Conservation (phyloP, 1,140 invertebrate genomes). For the Aporrectodea caliginosa region DNA sequence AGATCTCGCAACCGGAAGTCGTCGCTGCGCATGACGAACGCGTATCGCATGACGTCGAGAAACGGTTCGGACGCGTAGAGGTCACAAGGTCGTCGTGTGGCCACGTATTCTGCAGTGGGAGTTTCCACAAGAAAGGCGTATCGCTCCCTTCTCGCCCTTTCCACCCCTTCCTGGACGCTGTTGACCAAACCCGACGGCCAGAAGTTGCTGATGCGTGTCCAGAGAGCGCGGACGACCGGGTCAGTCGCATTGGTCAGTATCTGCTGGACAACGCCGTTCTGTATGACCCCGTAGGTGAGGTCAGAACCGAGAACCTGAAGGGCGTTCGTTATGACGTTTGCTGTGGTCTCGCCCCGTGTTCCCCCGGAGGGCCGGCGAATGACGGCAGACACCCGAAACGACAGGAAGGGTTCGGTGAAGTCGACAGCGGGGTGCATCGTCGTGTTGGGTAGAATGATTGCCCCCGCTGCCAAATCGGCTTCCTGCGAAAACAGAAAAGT, state of each 20-base stretch:
- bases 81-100: constrained; percentile 37
- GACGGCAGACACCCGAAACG: constrained; percentile 24
- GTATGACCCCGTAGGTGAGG: constrained; percentile 18
- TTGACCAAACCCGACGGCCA: constrained; percentile 30
- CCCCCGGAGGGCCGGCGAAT: neutral
- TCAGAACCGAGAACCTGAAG: constrained; percentile 10
- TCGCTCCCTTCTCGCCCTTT: constrained; percentile 27
- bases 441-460: constrained; percentile 17
- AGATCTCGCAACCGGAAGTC: neutral
- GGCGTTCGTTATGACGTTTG: neutral
- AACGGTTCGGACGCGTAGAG: constrained; percentile 31
- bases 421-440: constrained; percentile 11
- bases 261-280: constrained; percentile 11
- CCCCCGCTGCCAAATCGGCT: constrained; percentile 25
- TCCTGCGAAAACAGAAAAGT: constrained; percentile 15
- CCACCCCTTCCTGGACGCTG: constrained; percentile 32
- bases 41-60: constrained; percentile 26
- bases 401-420: constrained; percentile 32
- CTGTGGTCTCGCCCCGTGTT: neutral
- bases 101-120: constrained; percentile 35
- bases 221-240: neutral
- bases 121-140: constrained; percentile 38
- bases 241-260: constrained; percentile 20
- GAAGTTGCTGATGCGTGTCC: constrained; percentile 22
- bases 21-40: constrained; percentile 17